phyloP scores from a whole-genome alignment of 2,113 vertebrate species.

The Fregetta grallaria region DNA sequence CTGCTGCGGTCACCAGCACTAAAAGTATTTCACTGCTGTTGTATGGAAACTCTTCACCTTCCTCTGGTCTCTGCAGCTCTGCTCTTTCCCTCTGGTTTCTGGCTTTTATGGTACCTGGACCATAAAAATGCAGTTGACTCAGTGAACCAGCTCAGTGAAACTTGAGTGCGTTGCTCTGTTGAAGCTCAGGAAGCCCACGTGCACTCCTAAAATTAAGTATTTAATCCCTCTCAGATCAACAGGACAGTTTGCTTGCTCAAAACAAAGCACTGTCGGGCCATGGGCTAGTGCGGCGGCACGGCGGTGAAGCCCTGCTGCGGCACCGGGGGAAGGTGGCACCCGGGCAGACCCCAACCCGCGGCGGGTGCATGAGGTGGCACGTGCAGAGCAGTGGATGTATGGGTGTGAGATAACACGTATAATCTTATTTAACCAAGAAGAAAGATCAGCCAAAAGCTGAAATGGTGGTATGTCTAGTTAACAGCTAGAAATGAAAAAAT shows the following conservation, averaged over 20 bases:
- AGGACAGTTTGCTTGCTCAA: neutral
- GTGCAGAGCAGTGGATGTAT: fast-evolving
- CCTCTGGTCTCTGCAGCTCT: neutral
- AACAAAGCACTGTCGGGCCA: fast-evolving
- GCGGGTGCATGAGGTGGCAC: fast-evolving
- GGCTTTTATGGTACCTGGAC: neutral
- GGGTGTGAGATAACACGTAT: fast-evolving
- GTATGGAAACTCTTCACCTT: neutral
- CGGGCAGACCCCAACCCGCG: fast-evolving
- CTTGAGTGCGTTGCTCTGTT: neutral
- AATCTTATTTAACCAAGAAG: neutral
- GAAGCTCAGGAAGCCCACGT: fast-evolving
- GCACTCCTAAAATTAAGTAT: neutral
- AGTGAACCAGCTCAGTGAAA: neutral
- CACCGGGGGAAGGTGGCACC: neutral
- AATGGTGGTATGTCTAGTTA: neutral
- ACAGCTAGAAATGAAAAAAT: constrained; percentile 29
- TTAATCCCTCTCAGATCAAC: fast-evolving
- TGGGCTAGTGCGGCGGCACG: fast-evolving
- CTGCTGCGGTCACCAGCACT: neutral
- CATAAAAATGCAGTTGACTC: neutral
- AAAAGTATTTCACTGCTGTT: fast-evolving
- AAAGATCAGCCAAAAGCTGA: neutral
- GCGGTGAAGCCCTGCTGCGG: neutral
- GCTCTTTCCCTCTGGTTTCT: neutral